phyloP scores from a whole-genome alignment of 2,888 invertebrate species.

The Amphipoea lucens region DNA sequence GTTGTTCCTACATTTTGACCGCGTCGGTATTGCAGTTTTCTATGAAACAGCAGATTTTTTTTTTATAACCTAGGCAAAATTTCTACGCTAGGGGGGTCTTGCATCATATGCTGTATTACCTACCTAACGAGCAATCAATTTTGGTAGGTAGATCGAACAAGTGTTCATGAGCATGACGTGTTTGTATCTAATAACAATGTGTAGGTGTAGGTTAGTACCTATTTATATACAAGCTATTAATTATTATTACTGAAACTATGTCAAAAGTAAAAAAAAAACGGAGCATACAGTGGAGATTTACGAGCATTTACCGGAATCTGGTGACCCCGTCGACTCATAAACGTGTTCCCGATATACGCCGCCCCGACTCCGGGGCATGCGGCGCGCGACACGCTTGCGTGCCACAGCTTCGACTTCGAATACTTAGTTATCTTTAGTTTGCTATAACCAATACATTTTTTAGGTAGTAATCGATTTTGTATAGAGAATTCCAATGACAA shows the following conservation, averaged over 20 bases:
- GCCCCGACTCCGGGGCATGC: slow-evolving; percentile 56
- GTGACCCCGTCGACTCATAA: slow-evolving; percentile 87
- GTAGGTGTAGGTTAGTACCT: slow-evolving; percentile 32
- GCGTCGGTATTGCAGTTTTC: no score
- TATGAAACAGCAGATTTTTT: no score
- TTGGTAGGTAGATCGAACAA: slow-evolving; percentile 3
- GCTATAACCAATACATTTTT: slow-evolving; percentile 11
- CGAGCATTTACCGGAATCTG: slow-evolving; percentile 87
- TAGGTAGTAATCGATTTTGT: not conserved
- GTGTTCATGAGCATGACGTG: slow-evolving; percentile 27
- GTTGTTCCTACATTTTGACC: no score
- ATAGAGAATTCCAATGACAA: not conserved
- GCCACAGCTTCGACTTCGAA: slow-evolving; percentile 41
- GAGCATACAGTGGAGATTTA: slow-evolving; percentile 80
- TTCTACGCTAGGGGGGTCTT: no score
- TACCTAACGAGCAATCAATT: slow-evolving; percentile 1
- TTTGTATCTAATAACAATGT: slow-evolving; percentile 30
- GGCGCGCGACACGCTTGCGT: slow-evolving; percentile 60
- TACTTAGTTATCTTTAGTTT: slow-evolving; percentile 17
- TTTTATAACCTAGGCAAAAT: no score
- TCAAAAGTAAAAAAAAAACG: slow-evolving; percentile 83
- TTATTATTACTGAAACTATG: slow-evolving; percentile 78
- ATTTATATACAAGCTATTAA: slow-evolving; percentile 68
- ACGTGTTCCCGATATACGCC: slow-evolving; percentile 82
- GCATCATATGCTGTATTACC: not conserved